These are phyloP conservation scores for Mus spicilegus DNA, from an alignment of 2,113 vertebrate species.

Conservation along the genomic window DNA sequence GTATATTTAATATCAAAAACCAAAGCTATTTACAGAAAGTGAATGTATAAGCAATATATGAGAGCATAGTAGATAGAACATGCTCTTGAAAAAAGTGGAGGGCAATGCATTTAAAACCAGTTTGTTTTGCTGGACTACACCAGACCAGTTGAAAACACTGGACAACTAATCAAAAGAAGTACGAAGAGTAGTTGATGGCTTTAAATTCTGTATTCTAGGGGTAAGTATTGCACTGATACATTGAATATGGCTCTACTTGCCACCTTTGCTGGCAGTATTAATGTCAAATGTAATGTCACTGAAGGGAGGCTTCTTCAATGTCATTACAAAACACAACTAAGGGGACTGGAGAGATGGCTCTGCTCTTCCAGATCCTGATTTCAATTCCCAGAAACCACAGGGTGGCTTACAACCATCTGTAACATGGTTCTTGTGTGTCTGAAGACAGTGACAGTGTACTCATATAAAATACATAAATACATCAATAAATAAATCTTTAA, in stretches of 20 bases:
- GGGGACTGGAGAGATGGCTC: no score
- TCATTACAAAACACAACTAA: background rate
- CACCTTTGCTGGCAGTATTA: background rate
- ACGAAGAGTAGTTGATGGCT: background rate
- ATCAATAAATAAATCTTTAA: no score
- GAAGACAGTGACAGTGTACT: no score
- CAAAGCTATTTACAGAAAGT: background rate
- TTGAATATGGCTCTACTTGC: background rate
- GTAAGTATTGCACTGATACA: background rate
- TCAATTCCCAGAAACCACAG: no score
- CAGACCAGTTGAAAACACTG: background rate
- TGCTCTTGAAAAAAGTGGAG: background rate
- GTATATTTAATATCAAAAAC: background rate
- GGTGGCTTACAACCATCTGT: no score
- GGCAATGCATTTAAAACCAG: background rate
- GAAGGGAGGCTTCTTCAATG: background rate
- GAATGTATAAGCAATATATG: background rate
- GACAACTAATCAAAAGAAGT: background rate
- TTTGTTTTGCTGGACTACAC: background rate
- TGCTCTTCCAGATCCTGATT: no score
- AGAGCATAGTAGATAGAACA: background rate
- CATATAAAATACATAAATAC: no score
- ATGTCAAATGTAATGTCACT: background rate
- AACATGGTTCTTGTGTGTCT: no score
- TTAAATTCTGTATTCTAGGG: background rate